Percentiles rank a stretch among this genome's conserved stretches.
phyloP scores from a whole-genome alignment of 2,113 vertebrate genomes.

The Marcusenius ussheri region DNA sequence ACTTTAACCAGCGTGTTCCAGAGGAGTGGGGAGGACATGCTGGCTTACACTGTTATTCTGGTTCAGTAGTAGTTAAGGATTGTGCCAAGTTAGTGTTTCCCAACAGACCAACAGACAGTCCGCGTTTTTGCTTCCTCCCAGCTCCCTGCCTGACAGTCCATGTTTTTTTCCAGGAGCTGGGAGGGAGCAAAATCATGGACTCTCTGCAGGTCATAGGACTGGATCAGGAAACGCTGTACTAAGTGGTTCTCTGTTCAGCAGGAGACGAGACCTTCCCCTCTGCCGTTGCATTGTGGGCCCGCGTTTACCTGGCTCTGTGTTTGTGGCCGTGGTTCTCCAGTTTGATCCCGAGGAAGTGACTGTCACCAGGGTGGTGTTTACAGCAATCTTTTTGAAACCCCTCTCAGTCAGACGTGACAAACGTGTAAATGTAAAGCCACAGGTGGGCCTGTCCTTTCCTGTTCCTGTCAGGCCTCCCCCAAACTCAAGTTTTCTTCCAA shows the following conservation, averaged over 20 bases:
- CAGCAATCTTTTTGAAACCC: background rate
- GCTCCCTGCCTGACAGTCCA: background rate
- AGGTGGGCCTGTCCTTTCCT: background rate
- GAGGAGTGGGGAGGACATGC: background rate
- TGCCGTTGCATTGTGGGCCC: background rate
- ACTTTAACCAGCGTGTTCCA: background rate
- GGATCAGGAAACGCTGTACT: background rate
- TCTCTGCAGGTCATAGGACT: background rate
- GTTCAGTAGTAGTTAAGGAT: background rate
- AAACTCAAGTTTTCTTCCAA: background rate
- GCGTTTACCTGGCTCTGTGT: background rate
- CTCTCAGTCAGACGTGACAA: background rate
- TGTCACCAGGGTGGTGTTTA: background rate
- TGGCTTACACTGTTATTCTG: background rate
- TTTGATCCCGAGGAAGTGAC: background rate
- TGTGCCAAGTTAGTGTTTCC: background rate
- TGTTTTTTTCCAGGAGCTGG: background rate
- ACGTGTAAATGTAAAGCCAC: background rate
- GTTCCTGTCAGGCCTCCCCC: background rate
- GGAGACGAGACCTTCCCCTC: background rate
- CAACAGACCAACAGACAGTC: background rate
- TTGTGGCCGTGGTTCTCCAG: background rate
- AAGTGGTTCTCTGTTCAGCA: background rate
- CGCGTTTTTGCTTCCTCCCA: background rate
- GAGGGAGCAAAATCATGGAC: background rate